phyloP scores from a whole-genome alignment of 2,113 vertebrate species.

The Phalacrocorax brasilianus region DNA sequence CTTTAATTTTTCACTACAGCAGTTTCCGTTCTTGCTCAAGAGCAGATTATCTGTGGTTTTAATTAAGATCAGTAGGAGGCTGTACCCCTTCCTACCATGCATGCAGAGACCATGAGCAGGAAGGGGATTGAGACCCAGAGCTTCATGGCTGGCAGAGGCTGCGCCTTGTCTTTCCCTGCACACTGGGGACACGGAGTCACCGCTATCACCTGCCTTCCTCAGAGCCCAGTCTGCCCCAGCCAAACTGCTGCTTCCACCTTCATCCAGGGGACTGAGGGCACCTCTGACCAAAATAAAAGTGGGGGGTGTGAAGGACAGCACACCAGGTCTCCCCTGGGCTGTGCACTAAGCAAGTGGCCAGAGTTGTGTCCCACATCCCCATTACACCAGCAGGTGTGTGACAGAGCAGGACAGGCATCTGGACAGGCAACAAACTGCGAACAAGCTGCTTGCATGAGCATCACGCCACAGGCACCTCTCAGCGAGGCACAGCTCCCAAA shows the following conservation, averaged over 20 bases:
- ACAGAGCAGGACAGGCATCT: background rate
- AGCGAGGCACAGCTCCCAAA: background rate
- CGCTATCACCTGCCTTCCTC: accelerated
- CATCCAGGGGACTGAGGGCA: background rate
- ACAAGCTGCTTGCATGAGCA: background rate
- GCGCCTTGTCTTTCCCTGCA: accelerated
- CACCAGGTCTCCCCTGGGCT: background rate
- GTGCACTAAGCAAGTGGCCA: background rate
- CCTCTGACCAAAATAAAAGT: background rate
- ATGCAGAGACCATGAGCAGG: background rate
- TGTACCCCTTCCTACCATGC: background rate
- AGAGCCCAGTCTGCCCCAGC: background rate
- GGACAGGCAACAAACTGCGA: background rate
- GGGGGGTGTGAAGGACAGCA: background rate
- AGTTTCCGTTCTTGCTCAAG: background rate
- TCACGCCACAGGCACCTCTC: background rate
- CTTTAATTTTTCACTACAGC: constrained; percentile 9
- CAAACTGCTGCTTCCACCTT: background rate
- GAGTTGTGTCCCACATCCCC: background rate
- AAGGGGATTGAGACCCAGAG: background rate
- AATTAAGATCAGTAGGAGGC: background rate
- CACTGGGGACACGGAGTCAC: accelerated
- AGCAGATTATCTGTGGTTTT: background rate
- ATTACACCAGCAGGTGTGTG: accelerated
- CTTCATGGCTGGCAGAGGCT: background rate